A percentile compares a stretch with the other conserved stretches of the same genome.
Evolutionary conservation across 1,140 invertebrate species (phyloP).

Genomic region (Venustaconcha ellipsiformis): DNA sequence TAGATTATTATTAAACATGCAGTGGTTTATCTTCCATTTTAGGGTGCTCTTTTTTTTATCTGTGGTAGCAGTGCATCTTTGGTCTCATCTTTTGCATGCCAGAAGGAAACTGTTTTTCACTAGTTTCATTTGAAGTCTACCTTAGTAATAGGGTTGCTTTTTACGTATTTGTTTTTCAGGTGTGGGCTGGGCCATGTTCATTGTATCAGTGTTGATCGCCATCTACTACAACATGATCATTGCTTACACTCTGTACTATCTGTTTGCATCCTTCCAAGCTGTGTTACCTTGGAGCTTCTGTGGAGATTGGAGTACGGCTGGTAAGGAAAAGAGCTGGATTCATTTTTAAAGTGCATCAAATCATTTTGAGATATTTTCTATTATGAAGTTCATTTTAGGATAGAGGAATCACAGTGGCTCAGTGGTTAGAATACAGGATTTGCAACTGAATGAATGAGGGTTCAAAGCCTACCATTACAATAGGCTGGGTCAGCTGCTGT

Average conservation of each 20-base stretch:
- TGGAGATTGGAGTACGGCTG: conserved; percentile 91
- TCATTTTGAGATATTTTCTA: too few relatives aligned
- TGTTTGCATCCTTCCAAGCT: conserved; percentile 72
- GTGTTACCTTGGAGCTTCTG: conserved; percentile 94
- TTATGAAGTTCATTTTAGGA: too few relatives aligned
- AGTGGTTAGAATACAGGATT: too few relatives aligned
- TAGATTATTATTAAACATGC: background rate
- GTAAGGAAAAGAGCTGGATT: conserved; percentile 32
- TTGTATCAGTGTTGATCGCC: conserved; percentile 96
- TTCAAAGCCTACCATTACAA: too few relatives aligned
- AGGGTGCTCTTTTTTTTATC: background rate
- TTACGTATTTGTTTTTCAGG: conserved; percentile 75
- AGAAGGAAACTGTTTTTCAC: background rate
- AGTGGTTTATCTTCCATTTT: background rate
- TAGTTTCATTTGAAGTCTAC: background rate
- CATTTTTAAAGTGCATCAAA: too few relatives aligned
- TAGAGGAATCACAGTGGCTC: too few relatives aligned
- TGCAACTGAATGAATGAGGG: too few relatives aligned
- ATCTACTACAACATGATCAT: conserved; percentile 99
- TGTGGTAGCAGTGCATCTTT: background rate
- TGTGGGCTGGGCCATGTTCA: conserved; percentile 95
- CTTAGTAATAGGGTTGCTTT: background rate
- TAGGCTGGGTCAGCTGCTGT: too few relatives aligned
- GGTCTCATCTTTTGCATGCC: too few relatives aligned
- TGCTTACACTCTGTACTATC: conserved; percentile 96